These are phyloP conservation scores for Peucedramus taeniatus DNA, from an alignment of 2,113 vertebrate species.

Conservation along the genomic window DNA sequence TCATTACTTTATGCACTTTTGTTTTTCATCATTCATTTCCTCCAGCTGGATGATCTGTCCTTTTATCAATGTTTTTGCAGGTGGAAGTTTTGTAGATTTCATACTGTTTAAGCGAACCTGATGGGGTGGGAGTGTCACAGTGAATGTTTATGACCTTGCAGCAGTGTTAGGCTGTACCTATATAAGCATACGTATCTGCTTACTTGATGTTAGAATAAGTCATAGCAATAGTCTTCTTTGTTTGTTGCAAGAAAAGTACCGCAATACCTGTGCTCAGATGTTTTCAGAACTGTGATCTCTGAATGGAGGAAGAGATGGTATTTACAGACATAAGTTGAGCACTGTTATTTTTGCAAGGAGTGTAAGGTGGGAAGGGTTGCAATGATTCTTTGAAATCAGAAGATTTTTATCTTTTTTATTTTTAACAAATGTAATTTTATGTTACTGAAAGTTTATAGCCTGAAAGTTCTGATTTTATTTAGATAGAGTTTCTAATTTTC, in stretches of 20 bases:
- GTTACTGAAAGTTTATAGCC: not conserved
- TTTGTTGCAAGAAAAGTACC: not conserved
- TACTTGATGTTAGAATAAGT: not conserved
- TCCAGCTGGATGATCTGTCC: not conserved
- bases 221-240: not conserved
- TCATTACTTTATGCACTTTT: not conserved
- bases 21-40: not conserved
- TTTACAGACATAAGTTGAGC: not conserved
- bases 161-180: not conserved
- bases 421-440: not conserved
- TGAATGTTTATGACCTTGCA: not conserved
- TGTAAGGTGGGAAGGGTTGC: not conserved
- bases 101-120: not conserved
- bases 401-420: not conserved
- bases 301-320: not conserved
- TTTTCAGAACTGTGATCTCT: not conserved
- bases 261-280: not conserved
- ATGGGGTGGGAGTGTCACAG: not conserved
- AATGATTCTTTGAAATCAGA: not conserved
- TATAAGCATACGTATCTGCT: not conserved
- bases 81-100: not conserved
- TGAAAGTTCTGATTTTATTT: not conserved
- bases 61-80: not conserved
- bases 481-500: not conserved
- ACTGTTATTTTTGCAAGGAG: not conserved